Base-by-base conservation (phyloP, 1,140 invertebrate genomes). In the Tribolium madens region DNA sequence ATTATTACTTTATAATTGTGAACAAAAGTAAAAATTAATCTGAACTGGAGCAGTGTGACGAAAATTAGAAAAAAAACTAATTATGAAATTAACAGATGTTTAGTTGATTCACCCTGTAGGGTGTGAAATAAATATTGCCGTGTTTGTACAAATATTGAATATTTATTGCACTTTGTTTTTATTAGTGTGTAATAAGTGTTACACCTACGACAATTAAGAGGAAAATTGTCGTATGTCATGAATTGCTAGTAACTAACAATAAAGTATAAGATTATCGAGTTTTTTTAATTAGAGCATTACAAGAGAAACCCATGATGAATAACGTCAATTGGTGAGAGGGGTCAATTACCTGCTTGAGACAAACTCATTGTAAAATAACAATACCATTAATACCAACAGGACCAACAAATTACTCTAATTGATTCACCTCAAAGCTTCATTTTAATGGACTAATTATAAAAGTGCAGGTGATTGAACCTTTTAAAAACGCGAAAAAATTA, bases 281-380 rank as follows among this genome's bases (percentile, higher is more conserved):
- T 64, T 64, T 21, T 64, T 33, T 64, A 64, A 64, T 64, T 18
- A 64, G 57, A 64, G 57, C 57, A 64, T 64, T 64, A 33, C 57
- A 26, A 64, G 57, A 64, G 57, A 64, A 64, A 64, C 57, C n/a
- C n/a, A 21, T 33, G 57, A 64, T 64, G 57, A 64, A 64, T 64
- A 64, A 57, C 26, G 57, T 64, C 57, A 33, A 1, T 64, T 64
- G 18, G 52, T 18, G 17, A 57, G 14, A 57, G 57, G 14, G 57
- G 57, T 64, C 57, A 64, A 64, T 64, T 64, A 64, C 57, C 57
- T 64, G 57, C 10, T 64, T 33, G 57, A 64, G 57, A 64, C 57
- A 64, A 64, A 64, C 12, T 64, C 57, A 64, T 64, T 64, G 57
- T 33, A 21, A 12, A 64, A 12, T 64, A 64, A 64, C 57, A 64